These are phyloP conservation scores for Phylloscopus whistleri DNA, from an alignment of 2,113 vertebrate species.

Conservation along the genomic window DNA sequence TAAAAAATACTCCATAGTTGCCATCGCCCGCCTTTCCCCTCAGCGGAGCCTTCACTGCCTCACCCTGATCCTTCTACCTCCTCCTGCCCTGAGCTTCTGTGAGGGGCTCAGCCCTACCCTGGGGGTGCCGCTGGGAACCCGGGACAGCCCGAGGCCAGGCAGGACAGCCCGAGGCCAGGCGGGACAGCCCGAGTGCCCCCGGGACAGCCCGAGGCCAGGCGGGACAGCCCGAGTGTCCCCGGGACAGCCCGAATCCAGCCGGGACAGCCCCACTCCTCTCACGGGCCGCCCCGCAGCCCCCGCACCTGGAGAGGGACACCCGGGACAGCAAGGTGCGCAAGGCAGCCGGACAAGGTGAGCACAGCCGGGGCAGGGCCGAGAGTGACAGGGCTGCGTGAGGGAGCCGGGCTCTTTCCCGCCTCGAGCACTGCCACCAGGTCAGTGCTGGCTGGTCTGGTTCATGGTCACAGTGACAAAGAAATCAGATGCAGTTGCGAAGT, in stretches of 20 bases:
- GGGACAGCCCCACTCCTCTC: not conserved
- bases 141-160: not conserved
- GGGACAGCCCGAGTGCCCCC: not conserved
- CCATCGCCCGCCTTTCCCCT: not conserved
- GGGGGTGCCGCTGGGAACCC: fast-evolving
- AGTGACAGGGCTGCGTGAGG: fast-evolving
- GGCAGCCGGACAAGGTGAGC: not conserved
- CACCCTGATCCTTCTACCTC: too few relatives aligned
- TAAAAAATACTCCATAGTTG: not conserved
- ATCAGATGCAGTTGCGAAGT: not conserved
- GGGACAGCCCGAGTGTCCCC: too few relatives aligned
- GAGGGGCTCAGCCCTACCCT: not conserved
- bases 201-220: not conserved
- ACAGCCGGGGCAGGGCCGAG: not conserved
- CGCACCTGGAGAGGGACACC: fast-evolving
- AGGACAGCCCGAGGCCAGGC: not conserved
- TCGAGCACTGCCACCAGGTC: fast-evolving
- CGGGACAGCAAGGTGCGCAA: not conserved
- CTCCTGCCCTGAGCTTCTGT: not conserved
- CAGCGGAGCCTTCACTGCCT: not conserved
- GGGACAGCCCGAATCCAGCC: fast-evolving
- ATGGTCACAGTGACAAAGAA: too few relatives aligned
- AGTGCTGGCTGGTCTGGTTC: not conserved
- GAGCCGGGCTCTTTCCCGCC: not conserved
- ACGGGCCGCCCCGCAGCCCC: not conserved